Percentiles rank a stretch among this genome's conserved stretches.
phyloP scores from a whole-genome alignment of 2,797 vertebrate species.

The Lacerta bilineata region DNA sequence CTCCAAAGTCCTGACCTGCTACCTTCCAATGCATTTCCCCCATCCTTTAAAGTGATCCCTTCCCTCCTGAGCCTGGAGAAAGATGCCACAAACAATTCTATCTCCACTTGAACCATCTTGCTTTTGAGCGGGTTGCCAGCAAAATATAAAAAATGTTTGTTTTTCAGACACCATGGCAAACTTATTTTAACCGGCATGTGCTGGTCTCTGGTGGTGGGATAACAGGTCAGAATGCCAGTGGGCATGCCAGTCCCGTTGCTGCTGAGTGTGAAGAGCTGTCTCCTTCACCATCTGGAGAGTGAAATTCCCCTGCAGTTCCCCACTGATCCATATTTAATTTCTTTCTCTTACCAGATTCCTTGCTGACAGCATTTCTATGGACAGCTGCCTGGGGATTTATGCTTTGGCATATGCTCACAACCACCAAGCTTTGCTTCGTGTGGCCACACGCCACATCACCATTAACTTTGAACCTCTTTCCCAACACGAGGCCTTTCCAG shows the following conservation, averaged over 20 bases:
- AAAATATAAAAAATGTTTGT: neutral
- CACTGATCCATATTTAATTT: neutral
- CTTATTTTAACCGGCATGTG: neutral
- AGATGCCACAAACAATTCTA: neutral
- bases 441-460: conserved; percentile 84
- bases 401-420: conserved; percentile 88
- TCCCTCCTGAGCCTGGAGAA: neutral
- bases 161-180: neutral
- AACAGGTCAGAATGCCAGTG: neutral
- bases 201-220: neutral
- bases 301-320: neutral
- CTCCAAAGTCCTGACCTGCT: neutral
- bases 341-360: conserved; percentile 76
- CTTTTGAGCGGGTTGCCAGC: neutral
- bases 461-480: conserved; percentile 87
- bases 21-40: neutral
- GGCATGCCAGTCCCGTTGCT: neutral
- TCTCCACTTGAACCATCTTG: neutral
- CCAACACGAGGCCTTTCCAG: conserved; percentile 85
- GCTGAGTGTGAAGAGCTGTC: neutral
- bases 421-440: conserved; percentile 85
- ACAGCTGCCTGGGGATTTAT: conserved; percentile 88
- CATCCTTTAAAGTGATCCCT: neutral
- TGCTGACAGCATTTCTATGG: conserved; percentile 86
- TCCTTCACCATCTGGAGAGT: neutral